Base-by-base conservation (phyloP, 2,113 vertebrate species). In the Lepisosteus oculatus region DNA sequence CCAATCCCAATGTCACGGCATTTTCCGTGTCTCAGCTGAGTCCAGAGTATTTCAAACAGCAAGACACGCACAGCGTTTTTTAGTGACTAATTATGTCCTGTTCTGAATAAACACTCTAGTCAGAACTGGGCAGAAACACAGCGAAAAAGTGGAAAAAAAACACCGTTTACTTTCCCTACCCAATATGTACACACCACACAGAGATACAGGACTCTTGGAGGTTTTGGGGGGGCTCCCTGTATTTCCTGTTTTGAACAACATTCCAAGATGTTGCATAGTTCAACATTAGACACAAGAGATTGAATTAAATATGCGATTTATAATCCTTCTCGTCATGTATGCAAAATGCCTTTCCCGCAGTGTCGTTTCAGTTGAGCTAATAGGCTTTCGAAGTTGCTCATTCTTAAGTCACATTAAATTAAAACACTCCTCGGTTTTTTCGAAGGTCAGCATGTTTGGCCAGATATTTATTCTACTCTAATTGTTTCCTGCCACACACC, bases 401-500 rank as follows among this genome's bases (percentile, higher is more conserved):
- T 71, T 55, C 63, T 56, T 41, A 75, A 71, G 41, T 67, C 41
- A 71, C 43, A 15, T 69, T 70, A 74, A 70, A 71, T 71, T 63
- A 63, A 62, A n/a, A 71, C 17, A 61, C 9, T 9, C 56, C 56
- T 13, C 44, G 29, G 66, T n/a, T 29, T 68, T 29, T 54, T 44
- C 43, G 59, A 54, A 41, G 6, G 55, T 51, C 64, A 64, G 65
- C 14, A 55, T 12, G 72, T 82, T 72, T 74, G 54, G 2, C 3
- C 59, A 65, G 54, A 45, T 42, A 9, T 69, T 65, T n/a, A 45
- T 0, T 69, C 41, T 42, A 57, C 69, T 65, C n/a, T 69, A 41
- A 69, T 59, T 71, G 73, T 72, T n/a, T 87, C 75, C 84, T 84
- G 78, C 74, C 75, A 74, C 80, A 73, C 70, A 77, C 67, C 79